Evolutionary conservation across 2,113 vertebrate genomes (phyloP), one percentile per base, ranked within the genome.

Genomic region (Mixornis gularis): DNA sequence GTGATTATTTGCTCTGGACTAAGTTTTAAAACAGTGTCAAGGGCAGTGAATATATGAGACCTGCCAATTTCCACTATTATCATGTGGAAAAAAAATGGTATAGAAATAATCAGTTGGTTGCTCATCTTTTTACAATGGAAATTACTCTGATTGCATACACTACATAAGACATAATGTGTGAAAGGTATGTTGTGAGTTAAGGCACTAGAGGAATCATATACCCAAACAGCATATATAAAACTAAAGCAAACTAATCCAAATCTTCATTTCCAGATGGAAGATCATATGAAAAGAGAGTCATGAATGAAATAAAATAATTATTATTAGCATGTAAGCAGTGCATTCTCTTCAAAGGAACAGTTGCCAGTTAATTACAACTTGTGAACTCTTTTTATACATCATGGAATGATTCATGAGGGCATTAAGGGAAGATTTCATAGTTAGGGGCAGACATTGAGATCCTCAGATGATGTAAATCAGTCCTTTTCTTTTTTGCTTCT

Each of bases 101-200:
- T 25, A 36, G 30, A 56, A 83, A 49, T 22, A 19, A 60, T 59
- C 10, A 29, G 6, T 44, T 86, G 2, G 3, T 66, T 65, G 8
- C 1, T 83, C 40, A 13, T 44, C 83, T 69, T 16, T 51, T 77
- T 73, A 9, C 26, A 62, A 46, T 32, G 20, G 16, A 62, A 73
- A 63, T 10, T 51, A 27, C 20, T 51, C 10, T 71, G 21, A 48
- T 32, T 66, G 12, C 13, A 62, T 44, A 80, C 2, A 12, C 14
- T 41, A 25, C 3, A 12, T 48, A 3, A 70, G 68, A 79, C 36
- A 51, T 13, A 15, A 12, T 12, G 2, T 59, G 8, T 3, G 55
- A 73, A 70, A 78, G 1, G 1, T 63, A 41, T 0, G 0, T 49
- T 0, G 0, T 46, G 9, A 70, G 4, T 16, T 68, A 74, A 79